phyloP scores from a whole-genome alignment of 2,888 invertebrate species.

The Leucoma salicis region DNA sequence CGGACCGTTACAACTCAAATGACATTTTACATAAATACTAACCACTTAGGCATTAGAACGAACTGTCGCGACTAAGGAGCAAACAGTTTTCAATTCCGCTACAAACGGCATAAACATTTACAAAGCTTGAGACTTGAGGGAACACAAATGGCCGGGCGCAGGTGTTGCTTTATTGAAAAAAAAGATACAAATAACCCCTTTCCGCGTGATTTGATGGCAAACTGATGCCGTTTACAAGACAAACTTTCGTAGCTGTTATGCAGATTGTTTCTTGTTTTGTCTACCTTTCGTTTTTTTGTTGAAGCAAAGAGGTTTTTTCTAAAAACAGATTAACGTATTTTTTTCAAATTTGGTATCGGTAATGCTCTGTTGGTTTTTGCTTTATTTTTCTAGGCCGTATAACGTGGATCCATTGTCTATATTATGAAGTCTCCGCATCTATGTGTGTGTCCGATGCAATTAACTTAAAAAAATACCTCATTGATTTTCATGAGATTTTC shows the following conservation, averaged over 20 bases:
- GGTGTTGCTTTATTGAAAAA: slow-evolving; percentile 79
- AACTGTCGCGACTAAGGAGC: slow-evolving; percentile 58
- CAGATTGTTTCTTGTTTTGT: slow-evolving; percentile 38
- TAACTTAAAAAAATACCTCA: no score
- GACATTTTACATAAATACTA: no score
- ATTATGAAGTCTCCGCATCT: no score
- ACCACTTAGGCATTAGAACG: no score
- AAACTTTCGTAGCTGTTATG: slow-evolving; percentile 29
- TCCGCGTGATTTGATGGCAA: slow-evolving; percentile 60
- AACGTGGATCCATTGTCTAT: no score
- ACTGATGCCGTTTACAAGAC: slow-evolving; percentile 50
- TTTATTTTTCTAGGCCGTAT: no score
- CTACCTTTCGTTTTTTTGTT: slow-evolving; percentile 23
- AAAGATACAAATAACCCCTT: slow-evolving; percentile 77
- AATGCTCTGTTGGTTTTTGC: no score
- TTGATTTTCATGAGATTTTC: no score
- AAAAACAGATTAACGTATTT: no score
- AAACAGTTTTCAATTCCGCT: slow-evolving; percentile 76
- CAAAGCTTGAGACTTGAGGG: slow-evolving; percentile 70
- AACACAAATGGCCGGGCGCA: slow-evolving; percentile 69
- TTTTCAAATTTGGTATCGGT: no score
- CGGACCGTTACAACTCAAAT: no score
- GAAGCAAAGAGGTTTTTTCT: slow-evolving; percentile 16
- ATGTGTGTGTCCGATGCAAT: no score
- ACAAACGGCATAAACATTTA: slow-evolving; percentile 78